Conservation (phyloP, 2,888 invertebrate genomes). For the Bimastos eiseni region DNA sequence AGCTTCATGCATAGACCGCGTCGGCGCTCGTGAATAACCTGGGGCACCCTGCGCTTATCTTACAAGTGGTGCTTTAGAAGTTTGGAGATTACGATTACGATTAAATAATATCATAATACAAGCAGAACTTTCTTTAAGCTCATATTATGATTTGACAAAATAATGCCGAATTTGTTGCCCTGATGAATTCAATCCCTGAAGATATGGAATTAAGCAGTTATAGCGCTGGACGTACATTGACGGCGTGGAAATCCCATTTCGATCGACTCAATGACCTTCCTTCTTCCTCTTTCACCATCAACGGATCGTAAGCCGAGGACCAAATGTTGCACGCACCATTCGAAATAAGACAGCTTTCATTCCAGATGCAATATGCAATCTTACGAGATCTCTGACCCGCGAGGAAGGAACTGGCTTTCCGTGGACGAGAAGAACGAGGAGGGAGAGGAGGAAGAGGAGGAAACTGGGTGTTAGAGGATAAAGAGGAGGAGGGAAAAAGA, state of each 20-base stretch:
- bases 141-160: too few species aligned
- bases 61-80: too few species aligned
- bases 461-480: too few species aligned
- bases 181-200: background rate
- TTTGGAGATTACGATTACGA: too few species aligned
- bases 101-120: too few species aligned
- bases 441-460: background rate
- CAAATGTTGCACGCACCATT: background rate
- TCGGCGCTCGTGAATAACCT: too few species aligned
- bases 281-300: background rate
- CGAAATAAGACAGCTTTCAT: background rate
- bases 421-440: slow-evolving; percentile 22
- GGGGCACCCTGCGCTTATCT: too few species aligned
- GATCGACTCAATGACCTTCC: background rate
- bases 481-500: slow-evolving; percentile 19
- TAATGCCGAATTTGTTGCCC: background rate
- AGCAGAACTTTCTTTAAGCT: too few species aligned
- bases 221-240: background rate
- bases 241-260: background rate
- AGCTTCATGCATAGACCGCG: too few species aligned
- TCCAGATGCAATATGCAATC: background rate
- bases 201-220: background rate
- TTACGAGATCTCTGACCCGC: background rate
- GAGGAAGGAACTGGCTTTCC: background rate
- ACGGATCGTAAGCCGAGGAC: background rate